Evolutionary conservation across 2,888 invertebrate genomes (phyloP), one percentile per base, ranked within the genome.

Genomic region (Calliphora vomitoria): DNA sequence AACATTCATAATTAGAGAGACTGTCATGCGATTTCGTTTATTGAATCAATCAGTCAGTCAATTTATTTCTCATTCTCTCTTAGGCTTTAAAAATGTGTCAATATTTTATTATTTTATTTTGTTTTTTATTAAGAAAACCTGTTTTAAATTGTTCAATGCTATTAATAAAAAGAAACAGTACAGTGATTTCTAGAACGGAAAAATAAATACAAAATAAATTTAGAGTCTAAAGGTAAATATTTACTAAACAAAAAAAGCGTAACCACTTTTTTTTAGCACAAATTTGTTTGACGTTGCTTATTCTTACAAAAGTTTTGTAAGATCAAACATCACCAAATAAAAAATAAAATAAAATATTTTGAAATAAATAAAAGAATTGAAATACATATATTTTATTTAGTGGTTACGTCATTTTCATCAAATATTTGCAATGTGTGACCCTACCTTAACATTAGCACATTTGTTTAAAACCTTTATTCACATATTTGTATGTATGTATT

Each of bases 1-100:
- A 64, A 53, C 31, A 68, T 62, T 31, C 53, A 35, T 35, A 53
- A 44, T 58, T 62, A 35, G 15, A 62, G n/a, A 35, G 25, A 62
- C 35, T 35, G 62, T n/a, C 31, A 60, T 38, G 62, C 35, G n/a
- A 62, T 38, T 35, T 62, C 15, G 2, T 25, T 60, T 15, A 58
- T 31, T 31, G 13, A 62, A 15, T 76, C 41, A 20, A 25, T 41
- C 25, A n/a, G 8, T 35, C 35, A n/a, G 62, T 35, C 13, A 20
- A 8, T 55, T 55, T 20, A 1, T 20, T 13, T 31, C 31, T 60
- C 13, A 5, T 13, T 25, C 10, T 20, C 10, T 55, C 50, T 50
- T 50, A n/a, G 20, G n/a, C 20, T 8, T 10, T 20, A 20, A 20
- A 55, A 55, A 20, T 55, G 20, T 55, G 55, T 55, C 55, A 55